phyloP scores from a whole-genome alignment of 2,113 vertebrate species.

The Psittacus erithacus region DNA sequence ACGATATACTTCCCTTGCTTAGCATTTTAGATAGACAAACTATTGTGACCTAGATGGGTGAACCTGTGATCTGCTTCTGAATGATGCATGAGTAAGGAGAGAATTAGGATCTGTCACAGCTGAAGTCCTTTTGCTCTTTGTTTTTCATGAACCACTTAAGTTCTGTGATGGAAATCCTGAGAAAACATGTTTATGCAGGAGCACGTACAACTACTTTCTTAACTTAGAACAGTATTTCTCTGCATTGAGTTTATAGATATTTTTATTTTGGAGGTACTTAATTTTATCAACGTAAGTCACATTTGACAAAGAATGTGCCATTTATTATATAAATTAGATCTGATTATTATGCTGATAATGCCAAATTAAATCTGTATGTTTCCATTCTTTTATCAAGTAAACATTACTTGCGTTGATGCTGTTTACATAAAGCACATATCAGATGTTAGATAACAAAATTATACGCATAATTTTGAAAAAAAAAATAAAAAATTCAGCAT shows the following conservation, averaged over 20 bases:
- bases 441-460: neutral
- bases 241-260: neutral
- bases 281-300: neutral
- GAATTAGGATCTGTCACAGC: neutral
- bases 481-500: neutral
- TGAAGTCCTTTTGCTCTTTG: neutral
- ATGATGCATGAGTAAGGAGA: neutral
- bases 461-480: neutral
- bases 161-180: neutral
- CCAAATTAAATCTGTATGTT: neutral
- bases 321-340: neutral
- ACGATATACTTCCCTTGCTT: neutral
- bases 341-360: neutral
- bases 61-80: neutral
- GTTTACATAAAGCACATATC: neutral
- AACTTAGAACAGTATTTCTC: neutral
- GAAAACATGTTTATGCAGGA: neutral
- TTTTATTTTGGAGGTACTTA: neutral
- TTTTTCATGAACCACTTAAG: neutral
- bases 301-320: neutral
- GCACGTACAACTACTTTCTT: neutral
- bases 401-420: neutral
- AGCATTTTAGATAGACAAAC: neutral
- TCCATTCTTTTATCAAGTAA: neutral
- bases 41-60: neutral